These are phyloP conservation scores for Cryptotermes secundus DNA, from an alignment of 1,140 invertebrate species.

Conservation along the genomic window DNA sequence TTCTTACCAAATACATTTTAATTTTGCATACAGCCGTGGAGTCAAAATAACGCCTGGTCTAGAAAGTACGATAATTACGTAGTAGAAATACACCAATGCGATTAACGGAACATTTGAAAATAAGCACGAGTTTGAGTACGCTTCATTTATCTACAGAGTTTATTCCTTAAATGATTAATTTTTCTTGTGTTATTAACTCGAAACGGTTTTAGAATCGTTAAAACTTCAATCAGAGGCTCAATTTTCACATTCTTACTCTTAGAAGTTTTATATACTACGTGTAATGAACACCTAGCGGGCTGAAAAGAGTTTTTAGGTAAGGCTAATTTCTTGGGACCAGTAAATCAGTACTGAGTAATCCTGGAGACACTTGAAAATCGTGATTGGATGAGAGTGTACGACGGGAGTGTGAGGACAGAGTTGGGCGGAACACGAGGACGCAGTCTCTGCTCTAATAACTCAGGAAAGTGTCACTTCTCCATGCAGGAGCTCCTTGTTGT, in stretches of 20 bases:
- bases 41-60: too few relatives aligned
- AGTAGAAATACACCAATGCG: too few relatives aligned
- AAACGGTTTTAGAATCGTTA: background rate
- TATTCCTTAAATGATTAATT: too few relatives aligned
- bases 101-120: too few relatives aligned
- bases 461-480: conserved; percentile 8
- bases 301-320: background rate
- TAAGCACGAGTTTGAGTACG: too few relatives aligned
- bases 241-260: background rate
- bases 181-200: background rate
- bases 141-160: too few relatives aligned
- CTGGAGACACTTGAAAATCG: background rate
- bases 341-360: background rate
- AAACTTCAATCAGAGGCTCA: background rate
- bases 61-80: too few relatives aligned
- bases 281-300: background rate
- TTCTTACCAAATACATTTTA: too few relatives aligned
- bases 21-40: too few relatives aligned
- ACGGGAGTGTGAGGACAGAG: background rate
- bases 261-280: background rate
- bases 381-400: background rate
- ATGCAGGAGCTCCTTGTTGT: conserved; percentile 24
- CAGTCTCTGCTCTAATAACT: conserved; percentile 20
- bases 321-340: background rate
- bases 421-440: conserved; percentile 1